Conservation (phyloP, 2,888 invertebrate species). For the Cylindroiulus punctatus region DNA sequence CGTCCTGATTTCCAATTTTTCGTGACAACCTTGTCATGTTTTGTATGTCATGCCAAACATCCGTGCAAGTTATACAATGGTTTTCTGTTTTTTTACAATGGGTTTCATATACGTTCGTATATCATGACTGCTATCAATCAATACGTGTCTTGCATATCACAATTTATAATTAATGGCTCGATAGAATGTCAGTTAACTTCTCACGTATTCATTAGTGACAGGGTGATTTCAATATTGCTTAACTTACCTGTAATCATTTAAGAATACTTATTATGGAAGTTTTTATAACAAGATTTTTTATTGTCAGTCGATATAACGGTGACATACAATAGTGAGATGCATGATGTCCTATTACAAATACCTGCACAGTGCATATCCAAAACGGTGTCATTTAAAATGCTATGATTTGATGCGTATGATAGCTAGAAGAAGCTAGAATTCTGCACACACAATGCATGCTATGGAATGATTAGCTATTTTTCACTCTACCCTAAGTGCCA, state of each 20-base stretch:
- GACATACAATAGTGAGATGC: too few species aligned
- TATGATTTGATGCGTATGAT: too few species aligned
- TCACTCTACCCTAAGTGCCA: background rate
- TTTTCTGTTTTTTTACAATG: background rate
- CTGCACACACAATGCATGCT: too few species aligned
- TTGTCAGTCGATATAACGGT: too few species aligned
- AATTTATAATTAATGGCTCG: background rate
- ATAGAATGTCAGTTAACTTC: conserved; percentile 6
- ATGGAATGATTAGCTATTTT: too few species aligned
- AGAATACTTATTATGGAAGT: too few species aligned
- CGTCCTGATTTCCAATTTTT: background rate
- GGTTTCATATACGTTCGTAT: background rate
- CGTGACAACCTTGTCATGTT: background rate
- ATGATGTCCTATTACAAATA: too few species aligned
- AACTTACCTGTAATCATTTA: too few species aligned
- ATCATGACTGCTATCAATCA: conserved; percentile 14
- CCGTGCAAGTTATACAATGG: background rate
- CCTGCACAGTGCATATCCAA: too few species aligned
- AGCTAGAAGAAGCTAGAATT: too few species aligned
- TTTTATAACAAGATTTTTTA: too few species aligned
- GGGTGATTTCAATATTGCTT: background rate
- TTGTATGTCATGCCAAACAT: background rate
- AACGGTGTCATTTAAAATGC: too few species aligned
- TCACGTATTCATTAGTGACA: background rate
- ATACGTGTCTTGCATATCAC: background rate